phyloP scores from a whole-genome alignment of 2,797 vertebrate species.

The Enteromius anoplus region DNA sequence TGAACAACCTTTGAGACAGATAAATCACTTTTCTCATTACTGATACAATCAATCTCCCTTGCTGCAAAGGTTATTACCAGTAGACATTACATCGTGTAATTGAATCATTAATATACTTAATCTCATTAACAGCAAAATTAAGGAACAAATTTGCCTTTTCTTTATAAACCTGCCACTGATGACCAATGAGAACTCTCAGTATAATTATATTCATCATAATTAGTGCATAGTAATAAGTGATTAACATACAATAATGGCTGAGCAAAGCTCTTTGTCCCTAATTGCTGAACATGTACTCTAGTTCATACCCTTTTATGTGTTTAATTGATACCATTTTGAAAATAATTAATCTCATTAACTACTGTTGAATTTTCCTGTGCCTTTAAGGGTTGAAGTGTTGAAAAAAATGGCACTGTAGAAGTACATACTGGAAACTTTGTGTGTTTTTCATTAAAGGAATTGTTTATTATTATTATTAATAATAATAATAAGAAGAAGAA shows the following conservation, averaged over 20 bases:
- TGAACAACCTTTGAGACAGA: constrained; percentile 54
- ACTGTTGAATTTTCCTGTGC: constrained; percentile 16
- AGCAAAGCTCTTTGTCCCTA: constrained; percentile 53
- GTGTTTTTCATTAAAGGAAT: background rate
- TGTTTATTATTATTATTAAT: background rate
- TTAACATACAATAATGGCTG: constrained; percentile 56
- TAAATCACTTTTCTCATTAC: constrained; percentile 63
- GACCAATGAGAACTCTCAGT: constrained; percentile 57
- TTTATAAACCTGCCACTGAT: constrained; percentile 64
- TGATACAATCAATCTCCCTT: constrained; percentile 60
- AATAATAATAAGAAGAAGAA: no score
- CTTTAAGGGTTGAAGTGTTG: constrained; percentile 4
- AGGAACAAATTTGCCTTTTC: constrained; percentile 60
- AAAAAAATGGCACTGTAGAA: background rate
- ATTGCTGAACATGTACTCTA: constrained; percentile 58
- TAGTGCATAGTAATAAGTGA: constrained; percentile 63
- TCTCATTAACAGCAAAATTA: constrained; percentile 62
- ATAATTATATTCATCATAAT: constrained; percentile 66
- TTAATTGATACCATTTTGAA: constrained; percentile 62
- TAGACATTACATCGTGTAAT: constrained; percentile 58
- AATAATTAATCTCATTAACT: constrained; percentile 60
- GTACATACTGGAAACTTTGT: background rate
- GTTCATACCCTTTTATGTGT: constrained; percentile 55
- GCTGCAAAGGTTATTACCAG: constrained; percentile 60
- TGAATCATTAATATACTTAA: constrained; percentile 63